Base-by-base conservation (phyloP, 2,888 invertebrate genomes). In the Nymphalis polychloros region DNA sequence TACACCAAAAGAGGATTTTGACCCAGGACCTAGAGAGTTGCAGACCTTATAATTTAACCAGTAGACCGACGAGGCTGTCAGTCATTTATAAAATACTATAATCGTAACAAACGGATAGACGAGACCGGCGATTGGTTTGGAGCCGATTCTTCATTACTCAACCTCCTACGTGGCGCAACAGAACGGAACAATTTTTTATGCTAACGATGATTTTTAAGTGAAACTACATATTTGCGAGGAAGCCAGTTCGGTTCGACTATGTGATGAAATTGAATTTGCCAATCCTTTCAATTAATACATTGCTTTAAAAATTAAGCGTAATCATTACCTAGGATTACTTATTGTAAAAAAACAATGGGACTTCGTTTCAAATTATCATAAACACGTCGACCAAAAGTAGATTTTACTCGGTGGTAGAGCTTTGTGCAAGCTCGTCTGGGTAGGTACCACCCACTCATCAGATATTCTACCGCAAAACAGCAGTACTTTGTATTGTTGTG, bases 161-260 rank as follows among this genome's bases (percentile, higher is more conserved):
- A 76, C 69, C 69, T 72, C 69, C 76, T 68, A 71, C 57, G 57
- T 71, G 68, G 65, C 70, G 74, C 73, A 74, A 71, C 68, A 53
- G 35, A 72, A 67, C 71, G 74, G 73, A 75, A 74, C 53, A 67
- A 70, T 64, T 70, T 65, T 66, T 63, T 71, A 55, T 67, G 17
- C 59, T 61, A 65, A 66, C 67, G 63, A 67, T 70, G 27, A 72
- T 68, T 67, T 72, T 69, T 70, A 64, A 72, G 73, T 74, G 75
- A 76, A 76, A 73, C 73, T 71, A 50, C 67, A 69, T 63, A 67
- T 74, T 75, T 65, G 69, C 59, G 35, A 75, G 76, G 73, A 74
- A 75, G 67, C 47, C 60, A 64, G 67, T 73, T 69, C 65, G 53
- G 64, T 68, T 64, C 59, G 64, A 50, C 63, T 63, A 27, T 67